Base-by-base conservation (phyloP, 1,140 invertebrate species). In the Phocides pigmalion region DNA sequence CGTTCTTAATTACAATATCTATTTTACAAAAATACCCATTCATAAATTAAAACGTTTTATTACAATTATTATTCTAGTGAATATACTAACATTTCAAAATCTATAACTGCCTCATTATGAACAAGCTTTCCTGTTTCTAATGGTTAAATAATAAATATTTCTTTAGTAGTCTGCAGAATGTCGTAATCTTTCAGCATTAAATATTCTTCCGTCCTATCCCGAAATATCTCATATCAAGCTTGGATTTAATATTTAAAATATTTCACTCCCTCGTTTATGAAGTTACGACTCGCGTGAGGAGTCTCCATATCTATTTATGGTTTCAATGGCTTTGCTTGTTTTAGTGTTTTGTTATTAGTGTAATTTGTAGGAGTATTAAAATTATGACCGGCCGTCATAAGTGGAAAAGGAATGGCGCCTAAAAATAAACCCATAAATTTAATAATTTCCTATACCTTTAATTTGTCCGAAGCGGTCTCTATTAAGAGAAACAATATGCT, bases 201-300 rank as follows among this genome's bases (percentile, higher is more conserved):
- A 28, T 28, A 28, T 28, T 74, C 73, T 70, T 61, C 62, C 51
- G 64, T 69, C 63, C 25, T 25, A 42, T 44, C 42, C 42, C 16
- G 9, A 19, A 11, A 19, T 44, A n/a, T 19, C 17, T 44, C 9
- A 19, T 20, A 9, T 5, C 11, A 11, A 35, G 32, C 5, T n/a
- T 47, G 44, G 19, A 20, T 22, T 47, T 22, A 2, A n/a, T 47
- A 22, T 20, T 47, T n/a, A 28, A 42, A 56, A 58, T 28, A 44
- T 44, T 28, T 20, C 14, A 41, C 14, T 15, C 20, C 25, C 41
- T 32, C 37, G 37, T 56, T 56, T 56, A 56, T 44, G 15, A 56
- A 28, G 37, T 56, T 28, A 42, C 8, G 14, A 44, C 14, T 58
- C 53, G 53, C 53, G 53, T 58, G 53, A 58, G 51, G 37, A 19